phyloP scores from a whole-genome alignment of 2,113 vertebrate genomes.

The Grantiella picta region DNA sequence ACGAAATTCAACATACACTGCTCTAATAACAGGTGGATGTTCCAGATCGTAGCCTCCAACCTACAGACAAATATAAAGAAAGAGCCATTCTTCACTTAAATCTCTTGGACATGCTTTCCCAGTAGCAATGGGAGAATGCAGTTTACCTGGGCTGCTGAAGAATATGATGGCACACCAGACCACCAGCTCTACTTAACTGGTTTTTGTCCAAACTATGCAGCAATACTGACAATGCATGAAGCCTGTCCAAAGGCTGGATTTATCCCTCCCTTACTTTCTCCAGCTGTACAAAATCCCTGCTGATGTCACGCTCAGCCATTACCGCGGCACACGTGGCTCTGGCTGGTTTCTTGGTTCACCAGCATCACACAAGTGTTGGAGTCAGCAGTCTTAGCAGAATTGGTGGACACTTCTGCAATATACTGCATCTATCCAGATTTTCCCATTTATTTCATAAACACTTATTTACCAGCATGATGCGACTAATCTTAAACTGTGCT shows the following conservation, averaged over 20 bases:
- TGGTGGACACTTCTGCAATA: neutral
- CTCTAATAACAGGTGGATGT: neutral
- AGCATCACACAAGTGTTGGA: neutral
- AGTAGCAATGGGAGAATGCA: accelerated
- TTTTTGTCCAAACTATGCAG: neutral
- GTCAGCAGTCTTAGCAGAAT: neutral
- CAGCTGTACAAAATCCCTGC: neutral
- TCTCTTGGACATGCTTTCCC: neutral
- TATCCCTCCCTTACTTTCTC: neutral
- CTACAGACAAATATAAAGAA: neutral
- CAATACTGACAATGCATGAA: accelerated
- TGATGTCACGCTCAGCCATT: neutral
- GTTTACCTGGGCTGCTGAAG: neutral
- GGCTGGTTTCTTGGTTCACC: neutral
- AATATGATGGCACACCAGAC: neutral
- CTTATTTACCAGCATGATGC: neutral
- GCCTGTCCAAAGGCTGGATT: neutral
- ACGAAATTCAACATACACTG: neutral
- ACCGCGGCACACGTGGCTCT: accelerated
- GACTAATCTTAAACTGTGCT: neutral
- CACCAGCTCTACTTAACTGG: neutral
- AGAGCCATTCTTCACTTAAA: neutral
- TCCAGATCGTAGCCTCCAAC: neutral
- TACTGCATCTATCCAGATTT: neutral
- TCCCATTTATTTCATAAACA: neutral